These are phyloP conservation scores for Oligia fasciuncula DNA, from an alignment of 2,888 invertebrate species.

Conservation along the genomic window DNA sequence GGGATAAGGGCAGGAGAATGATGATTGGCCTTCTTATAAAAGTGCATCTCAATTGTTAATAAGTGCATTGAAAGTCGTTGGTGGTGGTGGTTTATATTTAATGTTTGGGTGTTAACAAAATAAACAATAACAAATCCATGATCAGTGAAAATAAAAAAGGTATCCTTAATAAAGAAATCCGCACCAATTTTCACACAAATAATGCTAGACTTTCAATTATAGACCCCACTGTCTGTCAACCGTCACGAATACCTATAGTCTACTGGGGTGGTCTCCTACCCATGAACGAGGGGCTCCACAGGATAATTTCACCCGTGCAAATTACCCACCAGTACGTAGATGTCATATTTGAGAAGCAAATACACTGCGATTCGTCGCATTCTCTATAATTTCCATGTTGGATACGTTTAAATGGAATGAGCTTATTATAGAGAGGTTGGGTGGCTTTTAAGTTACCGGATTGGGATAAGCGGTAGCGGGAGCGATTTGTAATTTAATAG, in stretches of 20 bases:
- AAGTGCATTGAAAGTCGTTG: background rate
- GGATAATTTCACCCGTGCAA: slow-evolving; percentile 74
- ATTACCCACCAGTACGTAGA: slow-evolving; percentile 64
- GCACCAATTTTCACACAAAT: background rate
- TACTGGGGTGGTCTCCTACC: slow-evolving; percentile 10
- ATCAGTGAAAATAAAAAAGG: background rate
- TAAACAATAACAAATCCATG: background rate
- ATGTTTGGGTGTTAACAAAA: too few relatives aligned
- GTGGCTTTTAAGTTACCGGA: slow-evolving; percentile 3
- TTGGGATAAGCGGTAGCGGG: background rate
- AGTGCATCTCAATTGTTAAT: background rate
- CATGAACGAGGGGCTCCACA: slow-evolving; percentile 48
- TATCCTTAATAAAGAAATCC: background rate
- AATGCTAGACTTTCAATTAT: slow-evolving; percentile 23
- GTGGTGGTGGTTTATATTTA: background rate
- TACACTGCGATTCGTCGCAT: slow-evolving; percentile 62
- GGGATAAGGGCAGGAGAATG: too few relatives aligned
- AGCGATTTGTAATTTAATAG: background rate
- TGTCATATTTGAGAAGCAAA: slow-evolving; percentile 76
- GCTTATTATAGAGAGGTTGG: slow-evolving; percentile 53
- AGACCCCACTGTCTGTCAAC: background rate
- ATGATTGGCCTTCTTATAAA: background rate
- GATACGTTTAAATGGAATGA: slow-evolving; percentile 54
- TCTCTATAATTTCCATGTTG: slow-evolving; percentile 67
- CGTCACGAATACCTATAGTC: slow-evolving; percentile 4